Evolutionary conservation across 2,888 invertebrate species (phyloP), one percentile per base, ranked within the genome.

Genomic region (Thumatha senex): DNA sequence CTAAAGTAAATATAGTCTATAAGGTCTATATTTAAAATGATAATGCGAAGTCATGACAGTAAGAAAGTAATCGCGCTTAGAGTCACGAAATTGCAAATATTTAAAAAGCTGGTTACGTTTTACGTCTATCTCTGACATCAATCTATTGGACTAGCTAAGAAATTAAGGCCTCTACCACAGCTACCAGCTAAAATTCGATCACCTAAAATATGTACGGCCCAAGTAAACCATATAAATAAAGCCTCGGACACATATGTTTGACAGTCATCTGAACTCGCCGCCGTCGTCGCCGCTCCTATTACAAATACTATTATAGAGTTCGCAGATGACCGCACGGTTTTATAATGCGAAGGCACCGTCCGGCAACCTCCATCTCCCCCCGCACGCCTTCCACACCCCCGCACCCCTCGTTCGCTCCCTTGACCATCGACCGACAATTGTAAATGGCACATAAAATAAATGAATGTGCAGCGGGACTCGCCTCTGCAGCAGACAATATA

Each of bases 391-490:
- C 77, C 70, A 30, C 46, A 38, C 48, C 75, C 74, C 72, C 70
- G 57, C 65, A 58, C 67, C 76, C 76, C 76, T 74, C 74, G 63
- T 78, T 80, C 74, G 80, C 87, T 88, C 92, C 92, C 92, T 92
- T 92, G 92, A 91, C 92, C 92, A 92, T 92, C 91, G 92, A 92
- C 91, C 92, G 92, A 92, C 92, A 91, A 92, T 92, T 92, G 92
- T 92, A 92, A 92, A 92, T 92, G 92, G 92, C 92, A 92, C 92
- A 92, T 92, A 92, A 92, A 92, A 92, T 92, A 92, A 92, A 92
- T 92, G 92, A 92, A 92, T 92, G 92, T 92, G 92, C 92, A 90
- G 86, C 86, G 90, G 88, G 89, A 89, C 89, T 87, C 86, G 90
- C 88, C 91, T 91, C 92, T 92, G 92, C 92, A 92, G 85, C 91